Evolutionary conservation across 1,140 invertebrate species (phyloP), one percentile per base, ranked within the genome.

Genomic region (Aphidius gifuensis): DNA sequence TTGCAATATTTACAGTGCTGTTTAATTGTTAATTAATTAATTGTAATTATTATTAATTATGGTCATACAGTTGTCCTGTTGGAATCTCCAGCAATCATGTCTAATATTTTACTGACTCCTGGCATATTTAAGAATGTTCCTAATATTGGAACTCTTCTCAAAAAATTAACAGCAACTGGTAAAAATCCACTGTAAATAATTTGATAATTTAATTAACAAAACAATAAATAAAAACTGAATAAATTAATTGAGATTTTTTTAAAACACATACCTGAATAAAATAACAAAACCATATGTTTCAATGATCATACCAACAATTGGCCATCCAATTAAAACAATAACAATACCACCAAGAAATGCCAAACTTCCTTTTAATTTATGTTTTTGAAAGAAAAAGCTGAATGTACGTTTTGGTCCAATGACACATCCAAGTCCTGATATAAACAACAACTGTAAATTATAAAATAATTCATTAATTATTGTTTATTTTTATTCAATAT

Each of bases 331-430:
- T n/a, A 99, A 82, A 32, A 99, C 96, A 57, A 98, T 85, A 5
- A 91, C 79, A 68, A 99, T 94, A 6, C 98, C 98, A 21, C 94
- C 92, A 75, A 99, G 93, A 81, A 99, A 99, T 9, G 93, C 88
- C 7, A 86, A 79, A 7, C 94, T 93, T 1, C 92, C 97, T 85
- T 92, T 96, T 5, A 95, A 78, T 87, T 99, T 99, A 76, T 99
- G 96, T 61, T 88, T 83, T 85, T 99, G 97, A 79, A 99, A 99
- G 82, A 99, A 99, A 77, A 99, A 99, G 73, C 92, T 88, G 69
- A 98, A 90, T 39, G 97, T 99, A 76, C 96, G 84, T 81, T 96
- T 92, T 45, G 98, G 83, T 3, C 97, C 97, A 73, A 99, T 98
- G 2, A 99, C 94, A 83, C 96, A 96, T 48, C 90, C 93, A 49